Evolutionary conservation across 2,888 invertebrate species (phyloP).

Genomic region (Azorinus chamasolen): DNA sequence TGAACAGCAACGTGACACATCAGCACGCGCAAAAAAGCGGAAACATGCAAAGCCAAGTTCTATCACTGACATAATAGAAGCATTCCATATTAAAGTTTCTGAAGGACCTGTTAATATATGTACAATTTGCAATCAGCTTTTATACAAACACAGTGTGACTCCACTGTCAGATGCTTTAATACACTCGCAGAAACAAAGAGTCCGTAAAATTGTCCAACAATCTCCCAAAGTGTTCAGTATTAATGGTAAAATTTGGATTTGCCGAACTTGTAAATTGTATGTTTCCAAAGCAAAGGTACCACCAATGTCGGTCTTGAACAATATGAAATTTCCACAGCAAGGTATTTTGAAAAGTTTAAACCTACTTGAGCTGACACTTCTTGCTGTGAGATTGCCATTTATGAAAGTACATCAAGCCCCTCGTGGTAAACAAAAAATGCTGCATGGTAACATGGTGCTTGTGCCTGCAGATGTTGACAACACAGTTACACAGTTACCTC

Average conservation of each 20-base stretch:
- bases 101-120: constrained; percentile 48
- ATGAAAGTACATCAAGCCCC: constrained; percentile 52
- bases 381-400: constrained; percentile 52
- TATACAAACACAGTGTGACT: constrained; percentile 24
- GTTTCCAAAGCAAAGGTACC: constrained; percentile 49
- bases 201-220: neutral
- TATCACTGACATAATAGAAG: constrained; percentile 29
- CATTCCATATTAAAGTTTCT: constrained; percentile 26
- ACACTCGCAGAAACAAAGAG: neutral
- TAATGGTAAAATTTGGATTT: constrained; percentile 40
- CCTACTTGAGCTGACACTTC: constrained; percentile 45
- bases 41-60: too few species aligned
- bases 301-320: constrained; percentile 41
- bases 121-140: constrained; percentile 45
- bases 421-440: constrained; percentile 37
- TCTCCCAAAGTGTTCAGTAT: constrained; percentile 6
- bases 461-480: constrained; percentile 52
- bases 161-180: neutral
- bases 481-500: constrained; percentile 32
- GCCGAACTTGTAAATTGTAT: constrained; percentile 48
- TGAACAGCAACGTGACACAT: too few species aligned
- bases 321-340: constrained; percentile 44
- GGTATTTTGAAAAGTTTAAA: constrained; percentile 31
- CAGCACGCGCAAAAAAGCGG: too few species aligned
- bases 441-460: constrained; percentile 59